phyloP scores from a whole-genome alignment of 2,888 invertebrate species.

The Leptinotarsa juncta region DNA sequence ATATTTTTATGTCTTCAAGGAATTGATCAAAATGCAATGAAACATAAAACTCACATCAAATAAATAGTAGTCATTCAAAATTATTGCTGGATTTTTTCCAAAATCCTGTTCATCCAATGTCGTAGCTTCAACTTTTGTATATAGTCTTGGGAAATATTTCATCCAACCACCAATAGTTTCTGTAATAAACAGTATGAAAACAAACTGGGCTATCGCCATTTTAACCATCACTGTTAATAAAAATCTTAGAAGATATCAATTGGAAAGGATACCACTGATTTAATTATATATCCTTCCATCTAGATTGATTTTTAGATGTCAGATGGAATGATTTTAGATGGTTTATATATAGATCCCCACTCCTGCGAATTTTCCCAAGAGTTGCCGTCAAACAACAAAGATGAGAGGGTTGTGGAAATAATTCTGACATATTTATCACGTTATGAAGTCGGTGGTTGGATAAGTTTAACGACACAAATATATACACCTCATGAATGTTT shows the following conservation, averaged over 20 bases:
- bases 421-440: constrained; percentile 17
- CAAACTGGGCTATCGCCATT: constrained; percentile 5
- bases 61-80: background rate
- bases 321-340: constrained; percentile 7
- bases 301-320: background rate
- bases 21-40: background rate
- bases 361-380: constrained; percentile 6
- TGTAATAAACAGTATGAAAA: background rate
- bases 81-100: background rate
- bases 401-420: constrained; percentile 14
- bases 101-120: background rate
- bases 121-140: background rate
- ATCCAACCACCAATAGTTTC: constrained; percentile 15
- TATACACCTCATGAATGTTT: background rate
- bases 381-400: constrained; percentile 10
- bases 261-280: background rate
- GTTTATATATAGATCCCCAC: constrained; percentile 26
- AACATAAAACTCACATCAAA: constrained; percentile 16
- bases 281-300: background rate
- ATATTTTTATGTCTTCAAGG: background rate
- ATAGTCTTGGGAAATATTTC: background rate
- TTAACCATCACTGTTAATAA: background rate
- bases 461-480: constrained; percentile 5
- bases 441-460: constrained; percentile 6
- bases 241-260: background rate